Percentiles rank a stretch among this genome's conserved stretches.
phyloP scores from a whole-genome alignment of 2,797 vertebrate species.

The Nasua narica region DNA sequence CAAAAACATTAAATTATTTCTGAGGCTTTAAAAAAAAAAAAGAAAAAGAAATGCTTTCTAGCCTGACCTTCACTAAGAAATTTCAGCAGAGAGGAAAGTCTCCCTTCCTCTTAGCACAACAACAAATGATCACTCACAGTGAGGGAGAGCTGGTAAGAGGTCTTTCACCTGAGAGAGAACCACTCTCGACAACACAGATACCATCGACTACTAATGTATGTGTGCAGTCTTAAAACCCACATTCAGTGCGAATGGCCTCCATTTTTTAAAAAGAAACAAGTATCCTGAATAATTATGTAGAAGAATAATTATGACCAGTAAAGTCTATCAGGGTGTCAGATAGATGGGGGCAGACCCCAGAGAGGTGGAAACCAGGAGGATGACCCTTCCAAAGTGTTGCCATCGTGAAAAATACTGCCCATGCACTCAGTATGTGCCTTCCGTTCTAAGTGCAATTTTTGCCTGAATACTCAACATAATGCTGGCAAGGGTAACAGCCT shows the following conservation, averaged over 20 bases:
- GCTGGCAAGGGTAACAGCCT: neutral
- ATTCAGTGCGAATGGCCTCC: neutral
- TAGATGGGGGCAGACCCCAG: neutral
- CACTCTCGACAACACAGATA: neutral
- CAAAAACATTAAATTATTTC: conserved; percentile 78
- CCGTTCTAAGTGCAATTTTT: neutral
- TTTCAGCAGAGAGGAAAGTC: conserved; percentile 45
- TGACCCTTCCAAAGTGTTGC: neutral
- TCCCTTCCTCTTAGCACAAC: conserved; percentile 1
- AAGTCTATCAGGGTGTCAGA: neutral
- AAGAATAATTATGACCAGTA: neutral
- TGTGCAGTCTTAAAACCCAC: neutral
- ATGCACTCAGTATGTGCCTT: neutral
- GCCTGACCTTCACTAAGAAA: conserved; percentile 62
- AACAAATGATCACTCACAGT: conserved; percentile 34
- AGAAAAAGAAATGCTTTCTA: conserved; percentile 55
- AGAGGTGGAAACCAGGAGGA: neutral
- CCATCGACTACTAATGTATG: neutral
- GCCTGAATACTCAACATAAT: conserved; percentile 1
- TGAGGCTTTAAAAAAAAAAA: conserved; percentile 49
- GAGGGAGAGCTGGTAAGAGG: neutral
- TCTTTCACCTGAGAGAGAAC: neutral
- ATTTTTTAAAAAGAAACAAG: neutral
- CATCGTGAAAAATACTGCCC: neutral
- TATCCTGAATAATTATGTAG: neutral